Evolutionary conservation across 2,888 invertebrate genomes (phyloP), one percentile per base, ranked within the genome.

Genomic region (Meganola albula): DNA sequence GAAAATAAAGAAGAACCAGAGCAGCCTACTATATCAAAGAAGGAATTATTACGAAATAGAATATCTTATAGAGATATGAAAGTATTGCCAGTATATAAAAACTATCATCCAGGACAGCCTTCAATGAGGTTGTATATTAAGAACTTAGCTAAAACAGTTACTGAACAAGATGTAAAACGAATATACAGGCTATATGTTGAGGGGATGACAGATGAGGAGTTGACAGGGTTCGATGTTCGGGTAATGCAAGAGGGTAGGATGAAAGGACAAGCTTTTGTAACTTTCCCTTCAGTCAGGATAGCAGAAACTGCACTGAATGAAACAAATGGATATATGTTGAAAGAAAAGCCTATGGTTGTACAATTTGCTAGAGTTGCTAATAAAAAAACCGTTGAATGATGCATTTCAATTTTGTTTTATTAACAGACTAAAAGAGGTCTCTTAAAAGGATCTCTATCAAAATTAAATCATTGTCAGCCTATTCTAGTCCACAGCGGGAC

Each of bases 201-300:
- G 38, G 61, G 70, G 23, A 55, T 76, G 31, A 56, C 72, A 11
- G 74, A 74, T 35, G 74, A 82, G 26, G 78, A 87, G 28, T 67
- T 76, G 6, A 79, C 79, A 39, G 82, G 83, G 24, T 88, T 90
- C 72, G 89, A 90, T 69, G 90, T 97, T 3, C 88, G 93, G 52
- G 87, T 97, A 8, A 95, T 98, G 96, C 94, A 95, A 63, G 95
- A 96, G 72, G 98, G 98, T 1, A 88, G 96, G 60, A 97, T 98
- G 97, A 98, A 97, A 74, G 97, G 97, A 0, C 98, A 98, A 76
- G 97, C 96, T 1, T 98, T 98, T 87, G 88, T 98, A 0, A 95
- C 95, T 0, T 87, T 96, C 32, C 93, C 94, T 31, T 90, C 87
- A 55, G 86, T 90, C 8, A 82, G 86, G 26, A 77, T 89, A 55